These are phyloP conservation scores for Bombus picipes DNA, from an alignment of 1,140 invertebrate genomes.

Conservation along the genomic window DNA sequence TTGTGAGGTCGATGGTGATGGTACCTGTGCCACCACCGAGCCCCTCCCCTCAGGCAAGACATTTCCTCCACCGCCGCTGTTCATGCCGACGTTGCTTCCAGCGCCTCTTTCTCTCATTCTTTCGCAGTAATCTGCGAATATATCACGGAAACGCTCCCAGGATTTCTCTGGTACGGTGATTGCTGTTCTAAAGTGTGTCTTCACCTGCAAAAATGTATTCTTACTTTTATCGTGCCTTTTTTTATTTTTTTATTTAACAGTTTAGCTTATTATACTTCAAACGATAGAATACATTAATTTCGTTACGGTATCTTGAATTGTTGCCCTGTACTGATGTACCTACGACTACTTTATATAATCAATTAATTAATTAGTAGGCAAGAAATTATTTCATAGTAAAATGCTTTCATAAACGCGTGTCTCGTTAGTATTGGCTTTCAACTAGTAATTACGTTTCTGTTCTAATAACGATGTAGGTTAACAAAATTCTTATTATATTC, in stretches of 20 bases:
- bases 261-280: neutral
- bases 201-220: conserved; percentile 87
- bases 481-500: neutral
- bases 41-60: conserved; percentile 76
- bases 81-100: conserved; percentile 73
- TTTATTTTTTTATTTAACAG: too few species aligned
- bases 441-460: neutral
- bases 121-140: conserved; percentile 97
- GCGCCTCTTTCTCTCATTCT: conserved; percentile 89
- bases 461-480: neutral
- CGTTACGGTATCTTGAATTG: neutral
- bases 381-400: neutral
- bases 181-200: conserved; percentile 98
- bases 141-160: conserved; percentile 97
- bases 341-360: neutral
- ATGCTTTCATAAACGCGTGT: too few species aligned
- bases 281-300: neutral
- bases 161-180: conserved; percentile 99
- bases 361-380: neutral
- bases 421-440: neutral
- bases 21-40: conserved; percentile 78
- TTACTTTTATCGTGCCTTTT: neutral
- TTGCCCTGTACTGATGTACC: neutral
- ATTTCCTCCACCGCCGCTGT: conserved; percentile 70
- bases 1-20: conserved; percentile 79